Base-by-base conservation (phyloP, 2,797 vertebrate species). In the Urocyon cinereoargenteus region DNA sequence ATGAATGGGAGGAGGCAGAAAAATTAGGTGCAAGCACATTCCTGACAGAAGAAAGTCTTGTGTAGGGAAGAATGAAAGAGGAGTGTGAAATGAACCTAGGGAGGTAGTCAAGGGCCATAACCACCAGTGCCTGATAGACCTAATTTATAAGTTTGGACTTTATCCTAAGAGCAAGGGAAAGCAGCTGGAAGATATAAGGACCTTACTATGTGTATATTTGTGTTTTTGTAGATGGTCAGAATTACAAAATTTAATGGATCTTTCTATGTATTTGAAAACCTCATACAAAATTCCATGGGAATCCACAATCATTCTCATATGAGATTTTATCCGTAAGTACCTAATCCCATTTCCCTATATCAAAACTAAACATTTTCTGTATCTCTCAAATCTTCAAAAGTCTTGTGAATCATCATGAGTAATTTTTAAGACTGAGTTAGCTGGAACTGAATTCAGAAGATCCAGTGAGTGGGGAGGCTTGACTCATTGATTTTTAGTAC, bases 311-410 rank as follows among this genome's bases (percentile, higher is more conserved):
- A 79, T 77, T 89, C 36, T 57, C 49, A 49, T 72, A 14, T 34
- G 40, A 55, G 45, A 21, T 31, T 64, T 92, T 78, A 64, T 49
- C 16, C 21, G 45, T 66, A 91, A 68, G 6, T 81, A 5, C n/a
- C 4, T 51, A 68, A 59, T 72, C 3, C 24, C 11, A 85, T 87
- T 90, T 93, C 14, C 66, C 4, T 64, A 55, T 28, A 57, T 16
- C 75, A 97, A 93, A 90, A 55, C 24, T 78, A 82, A 90, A 61
- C 4, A 16, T 68, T 93, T 86, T 91, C 18, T 53, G 13, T 12
- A 36, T 79, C 2, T 96, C 28, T 78, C 66, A 87, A 55, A 51
- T 83, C 45, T 86, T 90, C 53, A 72, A 53, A 87, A 87, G n/a
- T 90, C n/a, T 89, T 88, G n/a, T 85, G 62, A 57, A 18, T 83